These are phyloP conservation scores for Hyperopisus bebe DNA, from an alignment of 2,113 vertebrate species.

Conservation along the genomic window DNA sequence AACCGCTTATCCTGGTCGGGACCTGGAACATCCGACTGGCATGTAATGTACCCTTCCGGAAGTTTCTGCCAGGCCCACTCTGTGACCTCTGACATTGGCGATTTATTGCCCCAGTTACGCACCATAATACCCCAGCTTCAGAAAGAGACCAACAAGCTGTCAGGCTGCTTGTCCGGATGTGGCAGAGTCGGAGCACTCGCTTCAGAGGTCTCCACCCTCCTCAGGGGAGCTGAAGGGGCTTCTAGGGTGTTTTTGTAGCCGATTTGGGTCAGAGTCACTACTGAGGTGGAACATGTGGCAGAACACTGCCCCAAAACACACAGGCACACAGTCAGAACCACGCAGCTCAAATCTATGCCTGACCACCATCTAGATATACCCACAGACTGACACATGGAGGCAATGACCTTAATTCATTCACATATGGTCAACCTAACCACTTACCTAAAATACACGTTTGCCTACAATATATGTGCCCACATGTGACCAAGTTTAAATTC, in stretches of 20 bases:
- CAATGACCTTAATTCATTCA: not conserved
- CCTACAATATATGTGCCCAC: not conserved
- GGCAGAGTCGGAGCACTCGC: not conserved
- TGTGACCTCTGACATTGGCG: not conserved
- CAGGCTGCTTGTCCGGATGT: not conserved
- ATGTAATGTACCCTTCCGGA: not conserved
- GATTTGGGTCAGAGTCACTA: not conserved
- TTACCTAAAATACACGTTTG: not conserved
- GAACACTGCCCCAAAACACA: not conserved
- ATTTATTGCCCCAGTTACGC: not conserved
- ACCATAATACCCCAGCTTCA: not conserved
- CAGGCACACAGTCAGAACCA: not conserved
- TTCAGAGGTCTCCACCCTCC: not conserved
- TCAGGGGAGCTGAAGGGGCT: not conserved
- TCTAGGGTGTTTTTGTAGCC: not conserved
- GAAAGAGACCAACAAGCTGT: not conserved
- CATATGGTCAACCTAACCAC: not conserved
- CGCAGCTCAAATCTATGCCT: not conserved
- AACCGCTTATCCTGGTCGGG: not conserved
- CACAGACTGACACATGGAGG: not conserved
- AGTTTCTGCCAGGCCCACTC: not conserved
- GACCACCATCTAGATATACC: not conserved
- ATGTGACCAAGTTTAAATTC: not conserved
- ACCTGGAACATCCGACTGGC: not conserved
- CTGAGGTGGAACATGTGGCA: not conserved